Conservation (phyloP, 2,797 vertebrate genomes). For the Crocodylus rhombifer region DNA sequence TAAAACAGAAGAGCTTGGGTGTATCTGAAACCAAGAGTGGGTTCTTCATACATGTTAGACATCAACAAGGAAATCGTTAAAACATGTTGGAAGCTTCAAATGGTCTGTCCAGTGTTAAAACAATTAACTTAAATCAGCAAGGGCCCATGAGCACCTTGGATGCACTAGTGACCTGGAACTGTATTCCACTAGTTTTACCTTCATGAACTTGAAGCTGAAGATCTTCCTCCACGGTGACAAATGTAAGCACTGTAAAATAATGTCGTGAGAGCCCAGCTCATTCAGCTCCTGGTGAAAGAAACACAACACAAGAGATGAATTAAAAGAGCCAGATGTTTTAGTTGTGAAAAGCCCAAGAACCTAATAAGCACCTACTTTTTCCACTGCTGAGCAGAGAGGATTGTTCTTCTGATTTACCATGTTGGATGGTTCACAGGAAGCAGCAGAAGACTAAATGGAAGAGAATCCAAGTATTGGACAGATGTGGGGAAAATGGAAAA, state of each 20-base stretch:
- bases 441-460: fast-evolving
- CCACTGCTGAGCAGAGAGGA: background rate
- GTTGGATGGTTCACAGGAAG: background rate
- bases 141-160: background rate
- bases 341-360: background rate
- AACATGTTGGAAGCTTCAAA: background rate
- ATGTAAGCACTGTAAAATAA: background rate
- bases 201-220: background rate
- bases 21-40: background rate
- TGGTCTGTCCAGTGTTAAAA: background rate
- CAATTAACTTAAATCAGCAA: background rate
- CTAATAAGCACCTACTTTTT: background rate
- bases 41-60: background rate
- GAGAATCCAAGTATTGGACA: background rate
- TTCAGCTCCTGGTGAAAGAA: background rate
- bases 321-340: background rate
- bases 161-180: too few species aligned
- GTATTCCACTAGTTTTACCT: background rate
- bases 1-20: background rate
- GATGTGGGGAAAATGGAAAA: background rate
- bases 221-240: background rate
- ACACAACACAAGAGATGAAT: background rate
- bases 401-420: background rate
- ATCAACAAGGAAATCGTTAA: background rate
- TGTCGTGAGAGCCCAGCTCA: background rate